Evolutionary conservation across 92 coral and sea anemone genomes (phyloP).

Genomic region (Epizoanthus rinbou): DNA sequence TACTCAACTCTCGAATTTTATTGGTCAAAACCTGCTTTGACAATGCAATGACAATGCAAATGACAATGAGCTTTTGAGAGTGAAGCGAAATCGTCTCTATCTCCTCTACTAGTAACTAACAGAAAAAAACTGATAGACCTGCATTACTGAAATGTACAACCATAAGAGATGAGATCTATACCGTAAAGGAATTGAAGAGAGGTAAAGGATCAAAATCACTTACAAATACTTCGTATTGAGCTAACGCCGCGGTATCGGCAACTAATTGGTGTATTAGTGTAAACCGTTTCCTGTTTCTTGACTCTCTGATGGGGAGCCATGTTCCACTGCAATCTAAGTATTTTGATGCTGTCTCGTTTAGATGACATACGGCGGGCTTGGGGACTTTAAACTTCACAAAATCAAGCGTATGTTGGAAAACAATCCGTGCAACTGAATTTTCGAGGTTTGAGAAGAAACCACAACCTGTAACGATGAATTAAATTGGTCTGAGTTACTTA

Average conservation of each 20-base stretch:
- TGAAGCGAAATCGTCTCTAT: too few species aligned
- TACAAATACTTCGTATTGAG: constrained; percentile 6
- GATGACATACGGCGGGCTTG: background rate
- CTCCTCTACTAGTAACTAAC: too few species aligned
- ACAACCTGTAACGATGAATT: constrained; percentile 12
- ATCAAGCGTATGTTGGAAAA: background rate
- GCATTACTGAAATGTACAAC: too few species aligned
- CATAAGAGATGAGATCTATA: too few species aligned
- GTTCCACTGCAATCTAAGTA: constrained; percentile 20
- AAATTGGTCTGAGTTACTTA: too few species aligned
- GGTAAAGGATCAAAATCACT: background rate
- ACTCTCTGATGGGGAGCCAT: constrained; percentile 14
- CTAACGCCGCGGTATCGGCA: background rate
- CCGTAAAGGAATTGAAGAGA: too few species aligned
- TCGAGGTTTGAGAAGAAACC: background rate
- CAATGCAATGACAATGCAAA: too few species aligned
- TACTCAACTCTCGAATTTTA: too few species aligned
- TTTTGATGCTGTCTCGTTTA: constrained; percentile 33
- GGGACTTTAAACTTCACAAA: background rate
- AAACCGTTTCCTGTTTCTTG: background rate
- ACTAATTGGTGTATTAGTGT: background rate
- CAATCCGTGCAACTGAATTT: background rate
- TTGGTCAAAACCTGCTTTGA: too few species aligned
- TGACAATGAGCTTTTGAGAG: too few species aligned
- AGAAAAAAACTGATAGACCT: too few species aligned